Percentiles rank a stretch among this genome's conserved stretches.
Evolutionary conservation across 35 echinoderm and acorn worm species (phyloP).

Genomic region (Stichopus chloronotus): DNA sequence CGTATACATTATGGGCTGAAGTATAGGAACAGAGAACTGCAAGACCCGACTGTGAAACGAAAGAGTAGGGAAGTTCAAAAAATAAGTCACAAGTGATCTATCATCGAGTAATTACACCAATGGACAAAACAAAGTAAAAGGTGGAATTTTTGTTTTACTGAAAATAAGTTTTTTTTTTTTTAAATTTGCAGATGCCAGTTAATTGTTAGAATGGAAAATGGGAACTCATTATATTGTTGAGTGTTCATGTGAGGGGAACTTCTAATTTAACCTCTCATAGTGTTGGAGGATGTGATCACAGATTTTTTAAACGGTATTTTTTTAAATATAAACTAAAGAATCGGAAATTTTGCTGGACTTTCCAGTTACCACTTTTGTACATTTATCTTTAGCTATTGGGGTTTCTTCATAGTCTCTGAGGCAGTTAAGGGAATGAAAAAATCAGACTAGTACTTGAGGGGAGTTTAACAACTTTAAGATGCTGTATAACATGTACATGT

Average conservation of each 20-base stretch:
- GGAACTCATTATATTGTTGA: no score
- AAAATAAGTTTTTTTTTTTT: not conserved
- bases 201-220: no score
- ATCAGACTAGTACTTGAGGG: constrained; percentile 4
- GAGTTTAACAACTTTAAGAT: not conserved
- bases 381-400: no score
- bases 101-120: no score
- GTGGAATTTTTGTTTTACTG: not conserved
- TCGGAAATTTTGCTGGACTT: no score
- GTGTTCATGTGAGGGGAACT: not conserved
- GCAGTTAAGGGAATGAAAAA: not conserved
- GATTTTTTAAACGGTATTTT: not conserved
- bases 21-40: constrained; percentile 58
- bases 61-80: constrained; percentile 63
- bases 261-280: not conserved
- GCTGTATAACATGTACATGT: no score
- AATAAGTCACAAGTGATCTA: no score
- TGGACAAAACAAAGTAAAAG: no score
- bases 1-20: constrained; percentile 72
- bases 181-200: no score
- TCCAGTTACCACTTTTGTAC: not conserved
- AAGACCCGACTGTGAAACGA: constrained; percentile 33
- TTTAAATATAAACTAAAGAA: not conserved
- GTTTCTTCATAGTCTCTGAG: no score
- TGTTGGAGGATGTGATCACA: not conserved